Conservation (phyloP, 2,113 vertebrate genomes). For the Oenanthe oenanthe region DNA sequence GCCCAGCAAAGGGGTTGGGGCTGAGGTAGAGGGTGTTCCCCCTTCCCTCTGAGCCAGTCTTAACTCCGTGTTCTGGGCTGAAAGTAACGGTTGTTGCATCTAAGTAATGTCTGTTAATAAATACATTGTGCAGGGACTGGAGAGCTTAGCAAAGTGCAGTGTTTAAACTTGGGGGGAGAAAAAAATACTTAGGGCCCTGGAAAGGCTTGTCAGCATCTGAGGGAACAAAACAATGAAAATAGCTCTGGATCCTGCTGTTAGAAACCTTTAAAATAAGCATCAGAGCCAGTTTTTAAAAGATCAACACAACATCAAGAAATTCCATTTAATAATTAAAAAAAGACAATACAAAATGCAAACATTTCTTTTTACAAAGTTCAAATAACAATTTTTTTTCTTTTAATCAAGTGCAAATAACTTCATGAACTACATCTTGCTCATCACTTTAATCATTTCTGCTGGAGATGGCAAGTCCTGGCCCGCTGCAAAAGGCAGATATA, state of each 20-base stretch:
- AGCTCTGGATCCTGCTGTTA: conserved; percentile 11
- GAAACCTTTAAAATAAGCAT: conserved; percentile 17
- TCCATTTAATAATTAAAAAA: conserved; percentile 86
- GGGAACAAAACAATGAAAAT: conserved; percentile 28
- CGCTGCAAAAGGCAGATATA: conserved; percentile 69
- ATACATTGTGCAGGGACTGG: not conserved
- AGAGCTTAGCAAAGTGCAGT: not conserved
- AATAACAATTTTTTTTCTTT: conserved; percentile 89
- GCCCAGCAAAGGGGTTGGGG: not conserved
- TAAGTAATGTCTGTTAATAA: not conserved
- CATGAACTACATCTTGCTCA: conserved; percentile 83
- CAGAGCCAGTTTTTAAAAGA: conserved; percentile 51
- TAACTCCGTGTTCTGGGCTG: not conserved
- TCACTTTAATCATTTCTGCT: conserved; percentile 54
- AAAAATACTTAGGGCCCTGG: not conserved
- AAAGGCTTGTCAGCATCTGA: not conserved
- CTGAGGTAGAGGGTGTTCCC: not conserved
- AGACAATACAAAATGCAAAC: conserved; percentile 98
- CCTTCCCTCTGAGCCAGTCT: not conserved
- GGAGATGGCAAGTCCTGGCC: conserved; percentile 45
- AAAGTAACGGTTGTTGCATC: not conserved
- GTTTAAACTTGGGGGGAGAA: not conserved
- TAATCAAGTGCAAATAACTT: conserved; percentile 98
- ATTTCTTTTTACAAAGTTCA: conserved; percentile 94
- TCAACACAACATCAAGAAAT: conserved; percentile 66